These are phyloP conservation scores for Coremacera marginata DNA, from an alignment of 2,888 invertebrate species.

Conservation along the genomic window DNA sequence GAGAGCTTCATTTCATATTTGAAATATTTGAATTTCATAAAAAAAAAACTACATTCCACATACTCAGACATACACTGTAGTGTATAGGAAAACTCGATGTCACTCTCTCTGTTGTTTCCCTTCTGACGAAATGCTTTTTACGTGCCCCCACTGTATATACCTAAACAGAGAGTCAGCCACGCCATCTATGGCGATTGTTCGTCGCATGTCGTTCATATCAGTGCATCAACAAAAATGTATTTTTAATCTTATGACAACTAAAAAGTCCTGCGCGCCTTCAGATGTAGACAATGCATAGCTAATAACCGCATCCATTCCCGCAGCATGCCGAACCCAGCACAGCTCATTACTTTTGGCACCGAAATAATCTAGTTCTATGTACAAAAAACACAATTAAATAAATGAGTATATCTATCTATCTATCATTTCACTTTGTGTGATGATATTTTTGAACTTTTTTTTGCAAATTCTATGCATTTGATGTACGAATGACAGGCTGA, in stretches of 20 bases:
- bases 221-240: conserved; percentile 40
- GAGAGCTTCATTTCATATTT: too few relatives aligned
- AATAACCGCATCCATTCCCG: conserved; percentile 31
- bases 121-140: background rate
- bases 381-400: conserved; percentile 19
- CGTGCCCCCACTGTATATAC: conserved; percentile 24
- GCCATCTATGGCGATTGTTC: conserved; percentile 60
- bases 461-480: conserved; percentile 31
- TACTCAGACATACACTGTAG: background rate
- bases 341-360: conserved; percentile 50
- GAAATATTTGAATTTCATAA: too few relatives aligned
- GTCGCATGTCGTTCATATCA: conserved; percentile 37
- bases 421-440: conserved; percentile 39
- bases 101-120: background rate
- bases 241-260: conserved; percentile 44
- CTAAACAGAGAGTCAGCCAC: conserved; percentile 45
- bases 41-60: background rate
- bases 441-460: conserved; percentile 34
- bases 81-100: background rate
- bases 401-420: conserved; percentile 26
- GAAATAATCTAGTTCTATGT: conserved; percentile 31
- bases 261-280: conserved; percentile 52
- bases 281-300: conserved; percentile 20
- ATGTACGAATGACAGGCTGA: conserved; percentile 43
- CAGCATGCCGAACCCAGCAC: conserved; percentile 43